Base-by-base conservation (phyloP, 2,888 invertebrate species). In the Nemoura dubitans region DNA sequence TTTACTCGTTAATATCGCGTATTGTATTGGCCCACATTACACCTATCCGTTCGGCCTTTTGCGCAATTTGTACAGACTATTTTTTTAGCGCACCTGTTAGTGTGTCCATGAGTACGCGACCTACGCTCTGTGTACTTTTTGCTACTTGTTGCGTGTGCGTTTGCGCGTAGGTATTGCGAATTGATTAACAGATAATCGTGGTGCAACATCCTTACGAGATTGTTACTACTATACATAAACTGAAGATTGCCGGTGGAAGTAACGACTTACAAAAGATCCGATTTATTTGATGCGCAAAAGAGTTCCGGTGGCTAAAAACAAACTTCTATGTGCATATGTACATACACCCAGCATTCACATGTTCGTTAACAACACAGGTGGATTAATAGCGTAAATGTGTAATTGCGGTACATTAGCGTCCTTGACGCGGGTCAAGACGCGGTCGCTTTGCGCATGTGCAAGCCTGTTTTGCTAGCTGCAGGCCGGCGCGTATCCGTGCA, bases 371-470 rank as follows among this genome's bases (percentile, higher is more conserved):
- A 59, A 59, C 59, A 59, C 16, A 21, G 16, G 78, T 78, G 78
- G 3, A 25, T 76, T 25, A 80, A 26, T 27, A 80, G 28, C 30
- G 29, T 81, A 81, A 29, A 21, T n/a, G 30, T 81, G 30, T 30
- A 30, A 81, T 30, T 21, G 29, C 28, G 76, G 26, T 21, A n/a
- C n/a, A 81, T 28, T n/a, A 0, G 6, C 2, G 81, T 81, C 81
- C 81, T 81, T 81, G 29, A 81, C 28, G 29, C 81, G 28, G 81
- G 81, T 81, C 81, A 81, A 26, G 59, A 6, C 78, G n/a, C n/a
- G 78, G 21, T 36, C 36, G 36, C 10, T 36, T 36, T 2, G 59
- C 59, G 59, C 59, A 36, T 21, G 59, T 59, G 59, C 59, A 59
- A 59, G 59, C 59, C 2, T 59, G 59, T 59, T 59, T 78, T 26